A percentile compares a stretch with the other conserved stretches of the same genome.
These are phyloP conservation scores for Lordiphosa clarofinis DNA, from an alignment of 1,140 invertebrate species.

Conservation along the genomic window DNA sequence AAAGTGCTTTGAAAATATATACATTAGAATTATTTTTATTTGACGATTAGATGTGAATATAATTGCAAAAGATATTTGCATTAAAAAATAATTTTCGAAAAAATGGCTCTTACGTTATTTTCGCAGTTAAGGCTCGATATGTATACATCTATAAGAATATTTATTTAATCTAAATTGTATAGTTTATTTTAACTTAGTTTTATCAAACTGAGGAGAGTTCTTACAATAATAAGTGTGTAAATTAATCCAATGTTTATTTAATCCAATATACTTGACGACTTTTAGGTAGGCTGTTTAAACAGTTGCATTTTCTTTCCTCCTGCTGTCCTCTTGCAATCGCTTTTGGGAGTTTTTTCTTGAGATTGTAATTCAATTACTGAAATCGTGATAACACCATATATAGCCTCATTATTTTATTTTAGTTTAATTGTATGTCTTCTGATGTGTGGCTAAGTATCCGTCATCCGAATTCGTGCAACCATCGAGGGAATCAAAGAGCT, in stretches of 20 bases:
- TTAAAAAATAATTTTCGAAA: too few species aligned
- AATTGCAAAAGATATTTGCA: too few species aligned
- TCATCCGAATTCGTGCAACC: not conserved
- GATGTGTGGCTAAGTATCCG: not conserved
- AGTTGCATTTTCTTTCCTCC: not conserved
- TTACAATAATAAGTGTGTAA: not conserved
- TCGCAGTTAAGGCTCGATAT: too few species aligned
- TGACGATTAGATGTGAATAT: too few species aligned
- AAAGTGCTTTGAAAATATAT: too few species aligned
- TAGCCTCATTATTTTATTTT: not conserved
- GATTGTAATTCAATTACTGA: constrained; percentile 1
- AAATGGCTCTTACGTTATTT: too few species aligned
- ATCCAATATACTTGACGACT: not conserved
- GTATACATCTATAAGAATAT: too few species aligned
- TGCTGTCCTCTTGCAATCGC: not conserved
- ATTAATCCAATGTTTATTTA: not conserved
- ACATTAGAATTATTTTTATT: too few species aligned
- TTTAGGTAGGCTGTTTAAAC: not conserved
- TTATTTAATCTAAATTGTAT: too few species aligned
- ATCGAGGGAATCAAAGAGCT: constrained; percentile 82
- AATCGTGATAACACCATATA: not conserved
- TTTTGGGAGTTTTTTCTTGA: constrained; percentile 1
- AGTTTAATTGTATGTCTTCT: not conserved
- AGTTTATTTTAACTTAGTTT: not conserved
- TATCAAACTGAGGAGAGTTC: not conserved